These are phyloP conservation scores for Macrophya annulata DNA, from an alignment of 2,888 invertebrate genomes.

Conservation along the genomic window DNA sequence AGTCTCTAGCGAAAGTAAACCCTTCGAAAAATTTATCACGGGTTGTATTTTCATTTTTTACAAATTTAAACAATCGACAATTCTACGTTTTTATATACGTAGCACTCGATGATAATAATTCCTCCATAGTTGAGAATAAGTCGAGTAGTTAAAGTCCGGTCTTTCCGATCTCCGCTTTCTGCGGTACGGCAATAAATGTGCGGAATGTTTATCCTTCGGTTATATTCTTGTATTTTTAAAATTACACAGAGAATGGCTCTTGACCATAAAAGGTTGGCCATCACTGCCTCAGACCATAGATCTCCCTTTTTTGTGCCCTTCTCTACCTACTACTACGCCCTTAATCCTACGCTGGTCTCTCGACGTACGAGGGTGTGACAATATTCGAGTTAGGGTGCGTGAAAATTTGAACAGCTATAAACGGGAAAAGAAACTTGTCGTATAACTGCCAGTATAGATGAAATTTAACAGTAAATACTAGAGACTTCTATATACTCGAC, in stretches of 20 bases:
- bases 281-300: background rate
- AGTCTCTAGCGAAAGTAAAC: too few species aligned
- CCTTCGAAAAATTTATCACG: too few species aligned
- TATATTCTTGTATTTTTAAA: constrained; percentile 30
- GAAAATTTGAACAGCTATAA: constrained; percentile 30
- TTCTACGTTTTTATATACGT: background rate
- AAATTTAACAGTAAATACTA: background rate
- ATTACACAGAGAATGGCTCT: constrained; percentile 28
- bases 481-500: background rate
- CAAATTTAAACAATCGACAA: too few species aligned
- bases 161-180: background rate
- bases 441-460: background rate
- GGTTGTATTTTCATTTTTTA: too few species aligned
- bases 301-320: background rate
- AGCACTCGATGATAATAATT: background rate
- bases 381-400: constrained; percentile 31
- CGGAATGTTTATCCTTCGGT: constrained; percentile 20
- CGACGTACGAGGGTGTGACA: constrained; percentile 21
- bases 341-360: constrained; percentile 21
- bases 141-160: background rate
- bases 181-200: background rate
- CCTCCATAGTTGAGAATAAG: background rate
- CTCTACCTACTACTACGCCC: background rate
- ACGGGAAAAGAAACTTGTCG: background rate
- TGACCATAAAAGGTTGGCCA: constrained; percentile 46